Percentiles rank a stretch among this genome's conserved stretches.
These are phyloP conservation scores for Cosmia pyralina DNA, from an alignment of 2,888 invertebrate species.

Conservation along the genomic window DNA sequence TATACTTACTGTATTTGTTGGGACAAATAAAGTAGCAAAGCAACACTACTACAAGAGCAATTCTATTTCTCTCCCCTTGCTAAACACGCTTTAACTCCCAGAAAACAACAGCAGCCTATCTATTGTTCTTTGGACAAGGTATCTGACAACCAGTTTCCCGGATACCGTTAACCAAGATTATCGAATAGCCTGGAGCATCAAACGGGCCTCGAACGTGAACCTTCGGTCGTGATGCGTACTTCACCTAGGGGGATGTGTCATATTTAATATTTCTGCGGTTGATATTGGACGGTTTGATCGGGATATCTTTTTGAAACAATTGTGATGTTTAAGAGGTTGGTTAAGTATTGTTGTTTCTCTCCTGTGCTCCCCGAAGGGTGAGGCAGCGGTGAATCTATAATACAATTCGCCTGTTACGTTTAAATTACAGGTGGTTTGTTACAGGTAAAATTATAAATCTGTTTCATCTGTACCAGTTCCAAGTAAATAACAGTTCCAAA, in stretches of 20 bases:
- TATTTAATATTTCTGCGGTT: conserved; percentile 38
- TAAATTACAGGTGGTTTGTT: no score
- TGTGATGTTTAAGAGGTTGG: not conserved
- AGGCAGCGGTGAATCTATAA: no score
- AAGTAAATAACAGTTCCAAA: no score
- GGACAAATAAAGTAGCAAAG: no score
- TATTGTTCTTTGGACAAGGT: conserved; percentile 30
- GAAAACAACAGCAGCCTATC: conserved; percentile 26
- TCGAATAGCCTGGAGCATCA: conserved; percentile 53
- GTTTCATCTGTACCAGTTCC: no score
- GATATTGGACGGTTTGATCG: conserved; percentile 9
- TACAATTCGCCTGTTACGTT: no score
- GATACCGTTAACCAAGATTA: conserved; percentile 62
- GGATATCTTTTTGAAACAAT: conserved; percentile 4
- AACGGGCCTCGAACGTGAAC: conserved; percentile 56
- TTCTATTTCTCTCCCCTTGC: no score
- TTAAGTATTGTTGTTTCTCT: no score
- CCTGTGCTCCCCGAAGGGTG: no score
- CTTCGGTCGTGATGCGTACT: conserved; percentile 31
- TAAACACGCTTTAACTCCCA: conserved; percentile 1
- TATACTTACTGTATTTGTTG: no score
- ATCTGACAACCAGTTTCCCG: conserved; percentile 39
- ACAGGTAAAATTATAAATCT: no score
- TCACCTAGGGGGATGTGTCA: conserved; percentile 47
- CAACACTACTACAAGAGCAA: no score